Percentiles rank a stretch among this genome's conserved stretches.
These are phyloP conservation scores for Philypnodon macrostomus DNA, from an alignment of 2,797 vertebrate genomes.

Conservation along the genomic window DNA sequence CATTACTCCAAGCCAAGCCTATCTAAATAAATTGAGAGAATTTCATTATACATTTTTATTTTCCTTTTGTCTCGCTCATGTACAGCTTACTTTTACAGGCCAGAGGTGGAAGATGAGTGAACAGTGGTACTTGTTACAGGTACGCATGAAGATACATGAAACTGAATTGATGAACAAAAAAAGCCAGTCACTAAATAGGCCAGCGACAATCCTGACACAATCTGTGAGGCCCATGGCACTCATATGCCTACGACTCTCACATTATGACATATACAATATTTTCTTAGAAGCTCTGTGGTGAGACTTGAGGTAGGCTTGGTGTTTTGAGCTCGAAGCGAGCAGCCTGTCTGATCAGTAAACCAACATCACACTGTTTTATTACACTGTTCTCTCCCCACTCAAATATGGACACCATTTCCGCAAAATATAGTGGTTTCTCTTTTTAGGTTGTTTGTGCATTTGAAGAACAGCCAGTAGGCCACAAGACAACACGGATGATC, in stretches of 20 bases:
- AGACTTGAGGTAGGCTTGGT: constrained; percentile 49
- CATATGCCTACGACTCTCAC: too few relatives aligned
- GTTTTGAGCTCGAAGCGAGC: constrained; percentile 44
- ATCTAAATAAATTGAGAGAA: constrained; percentile 29
- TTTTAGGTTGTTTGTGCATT: constrained; percentile 74
- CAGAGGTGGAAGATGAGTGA: constrained; percentile 44
- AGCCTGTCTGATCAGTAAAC: constrained; percentile 68
- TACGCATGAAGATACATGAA: constrained; percentile 38
- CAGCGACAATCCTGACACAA: constrained; percentile 63
- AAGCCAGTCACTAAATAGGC: constrained; percentile 56
- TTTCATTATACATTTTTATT: constrained; percentile 14
- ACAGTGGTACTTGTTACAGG: constrained; percentile 43
- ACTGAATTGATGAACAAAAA: constrained; percentile 58
- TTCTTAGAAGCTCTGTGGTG: constrained; percentile 40
- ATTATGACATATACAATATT: too few relatives aligned
- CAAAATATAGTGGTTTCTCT: constrained; percentile 75
- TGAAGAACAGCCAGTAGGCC: constrained; percentile 77
- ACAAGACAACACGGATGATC: constrained; percentile 73
- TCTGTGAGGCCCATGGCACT: constrained; percentile 30
- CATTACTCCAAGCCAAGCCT: constrained; percentile 41
- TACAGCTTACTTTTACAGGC: constrained; percentile 38
- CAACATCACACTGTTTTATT: constrained; percentile 62
- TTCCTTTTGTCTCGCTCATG: constrained; percentile 21
- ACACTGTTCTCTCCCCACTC: constrained; percentile 69
- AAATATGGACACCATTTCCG: constrained; percentile 62